Evolutionary conservation across 2,888 invertebrate species (phyloP).

Genomic region (Erannis defoliaria): DNA sequence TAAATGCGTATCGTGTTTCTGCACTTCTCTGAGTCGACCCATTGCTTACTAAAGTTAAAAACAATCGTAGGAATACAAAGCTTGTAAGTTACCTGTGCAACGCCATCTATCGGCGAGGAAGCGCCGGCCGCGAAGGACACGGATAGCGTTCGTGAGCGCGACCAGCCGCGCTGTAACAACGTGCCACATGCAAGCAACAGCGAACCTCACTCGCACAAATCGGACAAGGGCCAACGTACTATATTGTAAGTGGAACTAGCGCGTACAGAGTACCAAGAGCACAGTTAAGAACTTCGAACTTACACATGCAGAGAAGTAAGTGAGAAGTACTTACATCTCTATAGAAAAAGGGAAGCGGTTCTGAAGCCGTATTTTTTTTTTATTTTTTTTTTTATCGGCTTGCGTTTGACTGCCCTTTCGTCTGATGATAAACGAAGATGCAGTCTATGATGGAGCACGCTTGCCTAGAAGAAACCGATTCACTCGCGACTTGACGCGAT

Average conservation of each 20-base stretch:
- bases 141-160: constrained; percentile 95
- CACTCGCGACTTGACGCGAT: too few species aligned
- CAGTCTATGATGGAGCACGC: too few species aligned
- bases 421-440: too few species aligned
- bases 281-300: neutral
- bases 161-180: constrained; percentile 92
- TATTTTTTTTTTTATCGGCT: too few species aligned
- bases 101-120: constrained; percentile 92
- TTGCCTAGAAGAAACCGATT: too few species aligned
- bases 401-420: too few species aligned
- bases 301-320: too few species aligned
- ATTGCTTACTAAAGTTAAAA: neutral
- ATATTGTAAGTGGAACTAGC: neutral
- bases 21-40: neutral
- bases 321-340: too few species aligned
- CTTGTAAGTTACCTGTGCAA: constrained; percentile 81
- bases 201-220: constrained; percentile 6
- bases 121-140: constrained; percentile 94
- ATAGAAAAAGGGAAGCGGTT: too few species aligned
- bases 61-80: constrained; percentile 3
- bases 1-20: too few species aligned
- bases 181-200: constrained; percentile 66
- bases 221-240: constrained; percentile 6
- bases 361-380: too few species aligned
- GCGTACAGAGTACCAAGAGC: neutral